A percentile compares a stretch with the other conserved stretches of the same genome.
Conservation (phyloP, 2,797 vertebrate species). For the Catharus ustulatus region DNA sequence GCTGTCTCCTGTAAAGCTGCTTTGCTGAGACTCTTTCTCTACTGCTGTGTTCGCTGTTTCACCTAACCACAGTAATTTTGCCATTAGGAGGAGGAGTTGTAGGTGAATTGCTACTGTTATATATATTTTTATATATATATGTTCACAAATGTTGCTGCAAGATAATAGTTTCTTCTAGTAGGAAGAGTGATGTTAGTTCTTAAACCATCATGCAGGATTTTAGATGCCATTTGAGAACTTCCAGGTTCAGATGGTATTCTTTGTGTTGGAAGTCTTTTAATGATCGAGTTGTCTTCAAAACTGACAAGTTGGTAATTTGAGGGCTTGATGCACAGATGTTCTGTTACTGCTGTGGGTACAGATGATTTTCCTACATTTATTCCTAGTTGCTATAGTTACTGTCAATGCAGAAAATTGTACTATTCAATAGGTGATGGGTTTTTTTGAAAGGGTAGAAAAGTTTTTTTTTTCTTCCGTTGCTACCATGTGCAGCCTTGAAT, state of each 20-base stretch:
- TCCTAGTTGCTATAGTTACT: constrained; percentile 32
- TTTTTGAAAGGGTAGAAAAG: neutral
- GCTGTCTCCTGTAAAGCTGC: neutral
- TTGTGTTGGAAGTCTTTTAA: neutral
- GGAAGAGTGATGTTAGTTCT: neutral
- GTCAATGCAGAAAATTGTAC: neutral
- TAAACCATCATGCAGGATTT: neutral
- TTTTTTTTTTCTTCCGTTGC: neutral
- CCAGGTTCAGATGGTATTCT: neutral
- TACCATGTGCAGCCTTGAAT: neutral
- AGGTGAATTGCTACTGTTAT: neutral
- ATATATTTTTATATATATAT: neutral
- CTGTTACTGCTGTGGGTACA: neutral
- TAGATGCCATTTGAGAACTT: neutral
- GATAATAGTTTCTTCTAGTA: neutral
- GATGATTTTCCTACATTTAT: neutral
- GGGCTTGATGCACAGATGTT: constrained; percentile 19
- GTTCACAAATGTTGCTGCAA: neutral
- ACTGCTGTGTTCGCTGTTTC: neutral
- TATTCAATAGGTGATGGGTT: neutral
- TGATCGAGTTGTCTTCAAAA: neutral
- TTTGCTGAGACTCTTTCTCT: neutral
- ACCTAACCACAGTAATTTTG: neutral
- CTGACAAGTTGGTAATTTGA: neutral
- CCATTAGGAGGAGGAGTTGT: neutral